A percentile compares a stretch with the other conserved stretches of the same genome.
Evolutionary conservation across 2,797 vertebrate species (phyloP).

Genomic region (Remorina albescens): DNA sequence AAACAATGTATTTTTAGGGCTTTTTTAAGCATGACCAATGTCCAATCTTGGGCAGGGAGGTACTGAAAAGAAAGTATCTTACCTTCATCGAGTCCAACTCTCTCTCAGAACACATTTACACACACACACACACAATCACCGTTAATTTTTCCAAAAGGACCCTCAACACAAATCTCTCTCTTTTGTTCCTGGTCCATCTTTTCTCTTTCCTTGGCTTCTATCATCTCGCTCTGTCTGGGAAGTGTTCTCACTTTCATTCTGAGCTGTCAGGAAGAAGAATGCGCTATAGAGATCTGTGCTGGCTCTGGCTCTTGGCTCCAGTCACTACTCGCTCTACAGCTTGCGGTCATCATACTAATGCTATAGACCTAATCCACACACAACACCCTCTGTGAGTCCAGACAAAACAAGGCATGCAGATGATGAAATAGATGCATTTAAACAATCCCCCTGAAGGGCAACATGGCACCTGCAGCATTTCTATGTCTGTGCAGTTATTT

Average conservation of each 20-base stretch:
- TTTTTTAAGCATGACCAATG: too few relatives aligned
- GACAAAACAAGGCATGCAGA: constrained; percentile 13
- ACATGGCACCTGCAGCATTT: constrained; percentile 13
- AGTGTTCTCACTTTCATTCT: constrained; percentile 4
- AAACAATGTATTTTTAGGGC: too few relatives aligned
- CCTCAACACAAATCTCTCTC: constrained; percentile 11
- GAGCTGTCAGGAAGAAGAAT: constrained; percentile 20
- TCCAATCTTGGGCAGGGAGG: too few relatives aligned
- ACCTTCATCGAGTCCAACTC: too few relatives aligned
- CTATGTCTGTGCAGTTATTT: not conserved
- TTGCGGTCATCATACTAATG: constrained; percentile 27
- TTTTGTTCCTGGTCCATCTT: constrained; percentile 25
- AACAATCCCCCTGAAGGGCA: not conserved
- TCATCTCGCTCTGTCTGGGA: not conserved
- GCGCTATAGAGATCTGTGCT: constrained; percentile 24
- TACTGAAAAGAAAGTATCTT: too few relatives aligned
- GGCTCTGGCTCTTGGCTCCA: constrained; percentile 25
- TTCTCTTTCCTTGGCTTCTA: constrained; percentile 14
- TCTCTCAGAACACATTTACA: too few relatives aligned
- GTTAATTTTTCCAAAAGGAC: not conserved
- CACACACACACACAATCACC: too few relatives aligned
- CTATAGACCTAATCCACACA: constrained; percentile 28
- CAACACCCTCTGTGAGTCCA: constrained; percentile 9
- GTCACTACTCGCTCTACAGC: constrained; percentile 8
- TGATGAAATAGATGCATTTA: constrained; percentile 12